Evolutionary conservation across 2,797 vertebrate genomes (phyloP), one percentile per base, ranked within the genome.

Genomic region (Chromis chromis): DNA sequence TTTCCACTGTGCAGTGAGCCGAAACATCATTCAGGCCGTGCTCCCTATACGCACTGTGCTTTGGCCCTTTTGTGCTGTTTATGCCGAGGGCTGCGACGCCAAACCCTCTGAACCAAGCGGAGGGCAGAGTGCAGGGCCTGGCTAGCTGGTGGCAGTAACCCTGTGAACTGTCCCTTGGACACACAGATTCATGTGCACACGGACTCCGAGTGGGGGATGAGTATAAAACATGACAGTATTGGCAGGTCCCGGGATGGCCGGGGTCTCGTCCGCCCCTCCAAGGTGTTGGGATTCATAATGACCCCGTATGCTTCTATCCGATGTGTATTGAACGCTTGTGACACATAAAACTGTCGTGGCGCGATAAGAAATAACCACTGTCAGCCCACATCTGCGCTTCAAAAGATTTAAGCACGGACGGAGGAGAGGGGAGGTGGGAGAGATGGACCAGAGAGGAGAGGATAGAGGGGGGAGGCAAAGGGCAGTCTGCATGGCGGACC

Each of bases 341-440:
- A 95, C 95, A 96, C 92, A 92, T 93, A 92, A 95, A 96, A 92
- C 91, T 94, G 91, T 86, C 82, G 83, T 64, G 85, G 89, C 82
- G 82, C 87, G 90, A 91, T 95, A 95, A 96, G 94, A 95, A 95
- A 97, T 94, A 95, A 94, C 92, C 92, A 78, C 92, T 95, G 95
- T 95, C 96, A 94, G 91, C 88, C 91, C 81, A 83, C 82, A 94
- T 95, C 64, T 86, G 87, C 73, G 82, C 89, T 92, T 90, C 89
- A 88, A 78, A 88, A 93, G 94, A 96, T 95, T 95, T 95, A 95
- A 93, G 90, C 86, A 63, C 54, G 83, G 89, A 81, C 71, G 91
- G 90, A 91, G 92, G 78, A 92, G 63, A 40, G 57, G 31, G 67
- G 63, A 56, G 77, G 65, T n/a, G 70, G 63, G 44, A 22, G 36